Conservation (phyloP, 2,113 vertebrate genomes). For the Hemiprocne comata region DNA sequence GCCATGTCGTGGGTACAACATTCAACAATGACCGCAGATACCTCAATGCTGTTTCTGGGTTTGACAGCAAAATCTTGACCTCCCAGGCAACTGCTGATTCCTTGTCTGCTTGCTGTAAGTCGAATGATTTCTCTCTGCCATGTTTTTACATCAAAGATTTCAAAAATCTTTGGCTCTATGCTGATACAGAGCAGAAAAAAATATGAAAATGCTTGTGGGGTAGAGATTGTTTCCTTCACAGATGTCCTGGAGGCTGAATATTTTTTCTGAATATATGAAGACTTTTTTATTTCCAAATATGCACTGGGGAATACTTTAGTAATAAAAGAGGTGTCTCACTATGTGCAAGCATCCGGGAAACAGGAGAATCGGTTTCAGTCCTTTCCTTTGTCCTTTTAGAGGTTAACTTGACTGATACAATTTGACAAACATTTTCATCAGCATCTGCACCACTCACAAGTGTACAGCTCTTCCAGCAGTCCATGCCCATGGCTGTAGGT, state of each 20-base stretch:
- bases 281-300: neutral
- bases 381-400: neutral
- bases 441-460: neutral
- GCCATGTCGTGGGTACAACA: neutral
- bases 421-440: neutral
- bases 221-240: neutral
- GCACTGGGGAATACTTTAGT: accelerated
- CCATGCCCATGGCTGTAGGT: accelerated
- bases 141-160: neutral
- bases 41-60: neutral
- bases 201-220: neutral
- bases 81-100: neutral
- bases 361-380: neutral
- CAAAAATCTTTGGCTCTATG: neutral
- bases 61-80: neutral
- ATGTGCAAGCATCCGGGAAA: neutral
- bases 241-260: neutral
- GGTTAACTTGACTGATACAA: neutral
- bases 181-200: neutral
- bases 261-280: neutral
- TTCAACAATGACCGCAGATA: accelerated
- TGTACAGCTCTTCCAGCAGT: accelerated
- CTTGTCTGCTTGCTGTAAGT: neutral
- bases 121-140: neutral
- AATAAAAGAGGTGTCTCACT: neutral